Conservation (phyloP, 2,888 invertebrate genomes). For the Drosophila seclusa region DNA sequence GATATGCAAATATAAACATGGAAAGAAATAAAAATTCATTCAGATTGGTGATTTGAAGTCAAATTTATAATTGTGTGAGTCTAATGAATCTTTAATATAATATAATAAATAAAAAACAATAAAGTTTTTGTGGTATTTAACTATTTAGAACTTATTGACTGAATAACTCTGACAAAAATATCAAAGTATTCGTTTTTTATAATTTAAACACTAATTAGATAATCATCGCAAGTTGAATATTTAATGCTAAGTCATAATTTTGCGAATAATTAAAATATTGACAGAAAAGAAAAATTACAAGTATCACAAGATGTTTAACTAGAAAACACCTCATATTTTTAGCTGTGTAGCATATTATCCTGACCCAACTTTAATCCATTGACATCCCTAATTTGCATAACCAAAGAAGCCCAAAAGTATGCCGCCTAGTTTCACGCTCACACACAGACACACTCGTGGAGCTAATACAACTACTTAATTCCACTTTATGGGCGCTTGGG, state of each 20-base stretch:
- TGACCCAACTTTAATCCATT: conserved; percentile 47
- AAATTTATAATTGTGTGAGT: background rate
- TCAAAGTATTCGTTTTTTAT: background rate
- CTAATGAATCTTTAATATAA: background rate
- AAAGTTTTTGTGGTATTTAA: background rate
- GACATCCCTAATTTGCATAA: conserved; percentile 66
- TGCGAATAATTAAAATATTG: no score
- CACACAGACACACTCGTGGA: conserved; percentile 7
- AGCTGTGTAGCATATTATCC: conserved; percentile 15
- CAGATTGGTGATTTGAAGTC: rapidly evolving
- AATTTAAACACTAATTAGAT: background rate
- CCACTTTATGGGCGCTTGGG: conserved; percentile 71
- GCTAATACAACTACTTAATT: conserved; percentile 66
- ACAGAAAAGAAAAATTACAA: background rate
- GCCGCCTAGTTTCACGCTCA: conserved; percentile 38
- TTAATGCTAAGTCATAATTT: background rate
- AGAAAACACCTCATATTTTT: background rate
- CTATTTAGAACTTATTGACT: background rate
- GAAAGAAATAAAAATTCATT: background rate
- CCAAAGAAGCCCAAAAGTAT: conserved; percentile 47
- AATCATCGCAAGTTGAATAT: background rate
- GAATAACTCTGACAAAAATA: background rate
- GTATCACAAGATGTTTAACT: background rate
- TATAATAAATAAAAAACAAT: no score
- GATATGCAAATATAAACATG: background rate